Conservation (phyloP, 2,113 vertebrate genomes). For the Herpetotheres cachinnans region DNA sequence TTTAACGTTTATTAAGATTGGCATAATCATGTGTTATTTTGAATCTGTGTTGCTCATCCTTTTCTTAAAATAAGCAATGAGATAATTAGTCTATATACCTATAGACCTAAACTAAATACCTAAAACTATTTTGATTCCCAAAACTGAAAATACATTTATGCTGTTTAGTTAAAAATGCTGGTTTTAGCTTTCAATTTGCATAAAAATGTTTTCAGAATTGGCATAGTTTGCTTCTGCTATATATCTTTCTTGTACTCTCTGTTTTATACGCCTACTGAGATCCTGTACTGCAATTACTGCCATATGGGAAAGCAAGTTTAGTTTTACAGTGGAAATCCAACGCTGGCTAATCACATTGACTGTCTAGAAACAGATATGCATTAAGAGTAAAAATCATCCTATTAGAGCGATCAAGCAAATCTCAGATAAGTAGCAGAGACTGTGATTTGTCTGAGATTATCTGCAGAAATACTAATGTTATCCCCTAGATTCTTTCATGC, state of each 20-base stretch:
- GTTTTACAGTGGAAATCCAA: conserved; percentile 35
- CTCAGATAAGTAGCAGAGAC: neutral
- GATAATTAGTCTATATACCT: neutral
- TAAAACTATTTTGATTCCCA: neutral
- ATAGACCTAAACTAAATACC: neutral
- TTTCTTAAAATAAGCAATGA: neutral
- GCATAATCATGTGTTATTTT: neutral
- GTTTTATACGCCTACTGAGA: conserved; percentile 30
- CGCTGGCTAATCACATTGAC: neutral
- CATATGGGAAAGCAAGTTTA: conserved; percentile 37
- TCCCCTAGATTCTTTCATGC: neutral
- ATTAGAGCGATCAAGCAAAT: neutral
- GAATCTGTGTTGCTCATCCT: rapidly evolving
- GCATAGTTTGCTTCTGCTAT: neutral
- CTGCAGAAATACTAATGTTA: neutral
- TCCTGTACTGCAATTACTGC: conserved; percentile 37
- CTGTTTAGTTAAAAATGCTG: neutral
- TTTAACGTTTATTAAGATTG: neutral
- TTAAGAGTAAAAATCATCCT: neutral
- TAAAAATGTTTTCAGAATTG: neutral
- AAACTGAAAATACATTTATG: neutral
- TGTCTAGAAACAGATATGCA: neutral
- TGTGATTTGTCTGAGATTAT: neutral
- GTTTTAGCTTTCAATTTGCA: neutral
- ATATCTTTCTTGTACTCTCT: neutral